These are phyloP conservation scores for Clarias macrocephalus DNA, from an alignment of 2,113 vertebrate genomes.

Conservation along the genomic window DNA sequence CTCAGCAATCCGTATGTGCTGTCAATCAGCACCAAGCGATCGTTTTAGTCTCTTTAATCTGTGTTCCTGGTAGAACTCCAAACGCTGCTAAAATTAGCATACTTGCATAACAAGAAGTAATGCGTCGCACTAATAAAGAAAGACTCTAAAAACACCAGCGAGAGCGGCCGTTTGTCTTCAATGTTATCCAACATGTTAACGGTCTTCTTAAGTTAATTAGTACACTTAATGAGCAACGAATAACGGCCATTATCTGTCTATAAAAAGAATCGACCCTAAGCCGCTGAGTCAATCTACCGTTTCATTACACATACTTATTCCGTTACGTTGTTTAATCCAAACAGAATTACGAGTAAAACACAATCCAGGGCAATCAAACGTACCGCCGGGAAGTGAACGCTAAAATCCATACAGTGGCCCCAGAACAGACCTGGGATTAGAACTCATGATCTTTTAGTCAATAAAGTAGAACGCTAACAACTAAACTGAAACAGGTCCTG, in stretches of 20 bases:
- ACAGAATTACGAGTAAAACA: not conserved
- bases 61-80: not conserved
- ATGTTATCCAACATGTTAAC: not conserved
- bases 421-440: not conserved
- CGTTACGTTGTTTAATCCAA: not conserved
- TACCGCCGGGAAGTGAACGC: no score
- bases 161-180: not conserved
- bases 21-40: conserved; percentile 11
- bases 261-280: not conserved
- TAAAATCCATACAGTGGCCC: not conserved
- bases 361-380: not conserved
- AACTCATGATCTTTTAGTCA: not conserved
- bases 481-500: not conserved
- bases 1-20: conserved; percentile 8
- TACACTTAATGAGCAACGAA: not conserved
- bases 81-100: not conserved
- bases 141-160: not conserved
- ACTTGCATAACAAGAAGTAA: not conserved
- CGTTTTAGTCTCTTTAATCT: not conserved
- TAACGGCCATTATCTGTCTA: not conserved
- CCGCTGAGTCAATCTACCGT: not conserved
- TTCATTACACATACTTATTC: not conserved
- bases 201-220: not conserved
- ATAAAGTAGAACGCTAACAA: not conserved
- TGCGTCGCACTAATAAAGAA: not conserved